Percentiles rank a stretch among this genome's conserved stretches.
phyloP scores from a whole-genome alignment of 2,888 invertebrate genomes.

The Ecdyonurus torrentis region DNA sequence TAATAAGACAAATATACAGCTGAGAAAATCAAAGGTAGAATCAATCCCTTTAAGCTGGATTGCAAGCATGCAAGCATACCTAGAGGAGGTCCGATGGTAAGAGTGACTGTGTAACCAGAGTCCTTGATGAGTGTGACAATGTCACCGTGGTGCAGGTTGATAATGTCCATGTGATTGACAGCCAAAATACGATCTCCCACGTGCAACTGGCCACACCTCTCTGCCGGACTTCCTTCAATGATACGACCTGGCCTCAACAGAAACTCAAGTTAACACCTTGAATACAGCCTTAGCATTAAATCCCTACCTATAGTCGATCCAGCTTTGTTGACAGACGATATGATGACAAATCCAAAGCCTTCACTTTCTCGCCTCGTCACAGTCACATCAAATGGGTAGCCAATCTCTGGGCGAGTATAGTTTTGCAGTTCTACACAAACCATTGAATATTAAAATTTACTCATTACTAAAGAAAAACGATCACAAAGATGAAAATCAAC shows the following conservation, averaged over 20 bases:
- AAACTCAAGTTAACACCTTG: neutral
- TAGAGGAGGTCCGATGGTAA: conserved; percentile 51
- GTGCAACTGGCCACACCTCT: conserved; percentile 73
- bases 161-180: conserved; percentile 84
- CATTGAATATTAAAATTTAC: neutral
- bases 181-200: conserved; percentile 93
- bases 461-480: conserved; percentile 13
- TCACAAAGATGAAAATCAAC: neutral
- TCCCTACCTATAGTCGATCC: conserved; percentile 66
- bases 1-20: neutral
- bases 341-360: conserved; percentile 98
- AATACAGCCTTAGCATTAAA: neutral
- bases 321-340: conserved; percentile 81
- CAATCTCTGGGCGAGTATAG: conserved; percentile 26
- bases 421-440: conserved; percentile 30
- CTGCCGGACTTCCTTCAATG: conserved; percentile 90
- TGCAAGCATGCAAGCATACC: conserved; percentile 16
- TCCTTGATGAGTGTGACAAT: conserved; percentile 96
- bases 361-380: conserved; percentile 82
- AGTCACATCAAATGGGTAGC: conserved; percentile 74
- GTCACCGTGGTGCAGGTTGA: conserved; percentile 85
- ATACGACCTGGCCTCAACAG: conserved; percentile 62
- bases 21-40: neutral
- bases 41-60: neutral
- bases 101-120: conserved; percentile 77